phyloP scores from a whole-genome alignment of 2,888 invertebrate genomes.

The Eupithecia subfuscata region DNA sequence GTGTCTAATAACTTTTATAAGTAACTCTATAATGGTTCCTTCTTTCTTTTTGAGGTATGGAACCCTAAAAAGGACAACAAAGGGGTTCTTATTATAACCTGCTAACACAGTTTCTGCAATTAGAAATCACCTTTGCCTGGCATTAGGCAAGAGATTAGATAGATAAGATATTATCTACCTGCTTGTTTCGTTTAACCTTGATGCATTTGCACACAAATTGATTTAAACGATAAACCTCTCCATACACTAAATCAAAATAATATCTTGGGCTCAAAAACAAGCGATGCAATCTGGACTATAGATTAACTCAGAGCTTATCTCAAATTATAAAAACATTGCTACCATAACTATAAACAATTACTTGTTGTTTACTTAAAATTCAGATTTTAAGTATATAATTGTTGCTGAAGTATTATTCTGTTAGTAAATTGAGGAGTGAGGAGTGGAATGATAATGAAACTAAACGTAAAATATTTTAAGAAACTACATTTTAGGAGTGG shows the following conservation, averaged over 20 bases:
- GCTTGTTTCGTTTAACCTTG: neutral
- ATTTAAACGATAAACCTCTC: neutral
- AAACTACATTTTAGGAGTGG: neutral
- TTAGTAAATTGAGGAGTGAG: neutral
- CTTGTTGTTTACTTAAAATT: neutral
- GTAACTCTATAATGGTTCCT: too few species aligned
- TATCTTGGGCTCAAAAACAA: neutral
- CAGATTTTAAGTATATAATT: neutral
- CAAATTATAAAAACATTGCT: neutral
- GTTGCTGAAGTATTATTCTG: neutral
- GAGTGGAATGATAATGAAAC: neutral
- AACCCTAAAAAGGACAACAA: neutral
- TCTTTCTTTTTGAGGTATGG: too few species aligned
- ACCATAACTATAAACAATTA: neutral
- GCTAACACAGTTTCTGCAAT: neutral
- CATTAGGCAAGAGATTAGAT: neutral
- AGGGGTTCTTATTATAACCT: neutral
- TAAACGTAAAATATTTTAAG: neutral
- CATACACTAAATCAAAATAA: neutral
- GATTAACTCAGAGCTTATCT: neutral
- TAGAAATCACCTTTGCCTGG: neutral
- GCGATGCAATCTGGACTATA: neutral
- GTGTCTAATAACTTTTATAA: too few species aligned
- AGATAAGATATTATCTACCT: neutral
- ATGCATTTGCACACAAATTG: neutral